Evolutionary conservation across 2,113 vertebrate species (phyloP).

Genomic region (Hucho hucho): DNA sequence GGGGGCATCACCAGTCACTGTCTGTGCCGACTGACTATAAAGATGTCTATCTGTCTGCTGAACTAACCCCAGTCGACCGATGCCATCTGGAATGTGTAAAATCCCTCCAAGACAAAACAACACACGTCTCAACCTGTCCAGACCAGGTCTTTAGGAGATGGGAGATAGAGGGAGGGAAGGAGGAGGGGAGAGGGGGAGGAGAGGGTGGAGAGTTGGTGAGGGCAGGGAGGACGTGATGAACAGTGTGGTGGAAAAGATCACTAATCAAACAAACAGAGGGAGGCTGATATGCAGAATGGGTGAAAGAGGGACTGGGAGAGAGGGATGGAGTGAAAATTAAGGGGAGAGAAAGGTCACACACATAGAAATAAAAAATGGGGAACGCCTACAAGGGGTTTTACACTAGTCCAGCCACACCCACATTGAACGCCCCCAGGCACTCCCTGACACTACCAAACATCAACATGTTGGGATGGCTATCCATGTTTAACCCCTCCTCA

Average conservation of each 20-base stretch:
- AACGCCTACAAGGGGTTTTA: too few species aligned
- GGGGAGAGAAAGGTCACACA: background rate
- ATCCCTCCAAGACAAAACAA: conserved; percentile 66
- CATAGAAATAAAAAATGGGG: background rate
- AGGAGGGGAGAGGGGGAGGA: background rate
- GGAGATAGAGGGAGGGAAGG: conserved; percentile 21
- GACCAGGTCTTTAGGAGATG: conserved; percentile 23
- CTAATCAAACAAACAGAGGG: background rate
- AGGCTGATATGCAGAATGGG: background rate
- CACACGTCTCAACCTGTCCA: conserved; percentile 50
- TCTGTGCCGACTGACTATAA: too few species aligned
- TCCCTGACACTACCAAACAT: too few species aligned
- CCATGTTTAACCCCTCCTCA: too few species aligned
- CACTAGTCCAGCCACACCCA: too few species aligned
- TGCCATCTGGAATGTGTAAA: conserved; percentile 69
- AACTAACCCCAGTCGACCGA: conserved; percentile 35
- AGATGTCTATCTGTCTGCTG: too few species aligned
- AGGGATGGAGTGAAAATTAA: background rate
- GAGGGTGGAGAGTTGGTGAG: background rate
- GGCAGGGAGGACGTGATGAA: background rate
- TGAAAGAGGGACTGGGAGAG: background rate
- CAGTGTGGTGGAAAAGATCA: conserved; percentile 13
- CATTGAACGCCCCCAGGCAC: too few species aligned
- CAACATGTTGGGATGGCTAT: too few species aligned
- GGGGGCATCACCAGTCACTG: too few species aligned